A percentile compares a stretch with the other conserved stretches of the same genome.
phyloP scores from a whole-genome alignment of 2,888 invertebrate genomes.

The Rhingia campestris region DNA sequence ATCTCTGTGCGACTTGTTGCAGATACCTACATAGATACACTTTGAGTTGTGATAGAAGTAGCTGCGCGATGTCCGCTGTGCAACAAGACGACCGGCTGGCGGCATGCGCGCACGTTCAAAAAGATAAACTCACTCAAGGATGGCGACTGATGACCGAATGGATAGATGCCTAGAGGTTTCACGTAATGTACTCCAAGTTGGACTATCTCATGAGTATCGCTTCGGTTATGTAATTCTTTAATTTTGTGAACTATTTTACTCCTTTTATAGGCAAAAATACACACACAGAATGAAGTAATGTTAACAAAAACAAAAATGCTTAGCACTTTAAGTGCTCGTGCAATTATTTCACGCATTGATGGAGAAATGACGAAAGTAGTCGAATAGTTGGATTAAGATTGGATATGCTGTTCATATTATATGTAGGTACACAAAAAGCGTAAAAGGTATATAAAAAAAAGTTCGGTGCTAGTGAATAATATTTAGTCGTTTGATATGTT shows the following conservation, averaged over 20 bases:
- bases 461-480: no score
- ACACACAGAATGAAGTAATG: conserved; percentile 16
- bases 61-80: no score
- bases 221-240: conserved; percentile 33
- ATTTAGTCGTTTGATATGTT: no score
- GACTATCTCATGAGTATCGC: conserved; percentile 6
- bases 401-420: no score
- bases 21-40: conserved; percentile 1
- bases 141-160: conserved; percentile 17
- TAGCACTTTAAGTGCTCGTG: conserved; percentile 50
- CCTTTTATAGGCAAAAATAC: conserved; percentile 40
- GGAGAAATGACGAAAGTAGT: conserved; percentile 16
- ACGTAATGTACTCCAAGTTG: conserved; percentile 49
- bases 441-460: no score
- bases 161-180: conserved; percentile 20
- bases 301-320: conserved; percentile 20
- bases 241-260: conserved; percentile 53
- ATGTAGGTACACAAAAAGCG: no score
- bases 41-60: conserved; percentile 7
- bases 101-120: conserved; percentile 48
- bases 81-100: neutral
- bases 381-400: neutral
- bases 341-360: conserved; percentile 34
- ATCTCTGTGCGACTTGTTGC: conserved; percentile 17
- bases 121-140: conserved; percentile 43